Conservation (phyloP, 30 jellyfish, hydroid and myxozoan genomes). For the Hydra vulgaris region DNA sequence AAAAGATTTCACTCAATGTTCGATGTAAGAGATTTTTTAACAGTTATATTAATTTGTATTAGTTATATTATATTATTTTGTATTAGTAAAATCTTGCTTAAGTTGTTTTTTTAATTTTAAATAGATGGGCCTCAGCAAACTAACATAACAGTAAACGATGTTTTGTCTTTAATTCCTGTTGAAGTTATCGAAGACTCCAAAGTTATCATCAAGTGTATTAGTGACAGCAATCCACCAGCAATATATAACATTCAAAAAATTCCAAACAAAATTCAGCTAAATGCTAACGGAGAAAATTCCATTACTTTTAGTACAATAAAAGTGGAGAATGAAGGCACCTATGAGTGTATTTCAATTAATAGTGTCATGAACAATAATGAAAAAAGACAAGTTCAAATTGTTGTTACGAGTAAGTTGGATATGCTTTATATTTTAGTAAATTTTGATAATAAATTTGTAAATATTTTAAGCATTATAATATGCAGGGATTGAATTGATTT, state of each 20-base stretch:
- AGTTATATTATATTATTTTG: too few species aligned
- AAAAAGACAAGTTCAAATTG: conserved; percentile 3
- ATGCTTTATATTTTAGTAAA: background rate
- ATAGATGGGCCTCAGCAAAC: conserved; percentile 33
- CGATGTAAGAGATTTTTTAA: conserved; percentile 19
- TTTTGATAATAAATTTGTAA: too few species aligned
- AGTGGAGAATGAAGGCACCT: conserved; percentile 47
- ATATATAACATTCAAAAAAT: conserved; percentile 11
- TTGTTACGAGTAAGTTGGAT: conserved; percentile 38
- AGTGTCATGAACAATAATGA: conserved; percentile 4
- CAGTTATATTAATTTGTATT: too few species aligned
- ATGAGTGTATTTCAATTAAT: conserved; percentile 73
- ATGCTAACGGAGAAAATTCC: background rate
- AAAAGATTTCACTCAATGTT: background rate
- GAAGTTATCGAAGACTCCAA: conserved; percentile 19
- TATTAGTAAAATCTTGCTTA: too few species aligned
- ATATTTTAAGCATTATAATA: too few species aligned
- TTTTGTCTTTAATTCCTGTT: background rate
- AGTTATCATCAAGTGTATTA: conserved; percentile 14
- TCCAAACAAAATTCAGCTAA: background rate
- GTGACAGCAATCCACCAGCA: conserved; percentile 35
- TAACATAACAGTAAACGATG: conserved; percentile 21
- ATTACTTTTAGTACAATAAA: conserved; percentile 21
- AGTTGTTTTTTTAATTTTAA: background rate
- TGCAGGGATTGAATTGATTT: background rate